Evolutionary conservation across 2,888 invertebrate genomes (phyloP).

Genomic region (Biston betularia): DNA sequence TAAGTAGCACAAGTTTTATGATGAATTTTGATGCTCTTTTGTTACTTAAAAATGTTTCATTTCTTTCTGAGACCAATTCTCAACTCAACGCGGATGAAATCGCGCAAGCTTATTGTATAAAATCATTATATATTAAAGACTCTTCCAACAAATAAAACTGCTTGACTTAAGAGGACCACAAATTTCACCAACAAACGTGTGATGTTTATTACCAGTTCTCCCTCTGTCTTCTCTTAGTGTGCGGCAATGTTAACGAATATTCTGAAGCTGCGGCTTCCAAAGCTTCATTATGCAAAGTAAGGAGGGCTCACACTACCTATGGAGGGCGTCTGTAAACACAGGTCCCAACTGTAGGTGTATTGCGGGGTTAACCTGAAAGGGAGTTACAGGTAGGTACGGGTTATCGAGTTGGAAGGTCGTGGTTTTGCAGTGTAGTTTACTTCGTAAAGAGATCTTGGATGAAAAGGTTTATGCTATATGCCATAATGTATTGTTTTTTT

Average conservation of each 20-base stretch:
- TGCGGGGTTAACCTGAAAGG: constrained; percentile 20
- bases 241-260: constrained; percentile 52
- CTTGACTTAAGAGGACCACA: neutral
- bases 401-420: constrained; percentile 43
- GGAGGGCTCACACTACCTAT: constrained; percentile 54
- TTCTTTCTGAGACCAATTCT: too few species aligned
- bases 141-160: neutral
- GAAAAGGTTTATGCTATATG: neutral
- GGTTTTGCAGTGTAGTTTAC: constrained; percentile 38
- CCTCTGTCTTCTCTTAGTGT: neutral
- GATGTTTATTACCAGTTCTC: neutral
- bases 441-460: constrained; percentile 4
- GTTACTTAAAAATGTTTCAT: too few species aligned
- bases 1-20: too few species aligned
- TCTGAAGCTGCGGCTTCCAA: constrained; percentile 51
- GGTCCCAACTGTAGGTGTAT: constrained; percentile 22
- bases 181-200: too few species aligned
- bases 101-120: too few species aligned
- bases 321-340: constrained; percentile 42
- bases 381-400: constrained; percentile 32
- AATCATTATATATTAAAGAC: too few species aligned
- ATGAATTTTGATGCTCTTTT: too few species aligned
- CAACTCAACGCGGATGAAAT: too few species aligned
- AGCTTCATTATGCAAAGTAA: constrained; percentile 71
- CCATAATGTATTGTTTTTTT: neutral